Conservation (phyloP, 2,797 vertebrate species). For the Echiichthys vipera region DNA sequence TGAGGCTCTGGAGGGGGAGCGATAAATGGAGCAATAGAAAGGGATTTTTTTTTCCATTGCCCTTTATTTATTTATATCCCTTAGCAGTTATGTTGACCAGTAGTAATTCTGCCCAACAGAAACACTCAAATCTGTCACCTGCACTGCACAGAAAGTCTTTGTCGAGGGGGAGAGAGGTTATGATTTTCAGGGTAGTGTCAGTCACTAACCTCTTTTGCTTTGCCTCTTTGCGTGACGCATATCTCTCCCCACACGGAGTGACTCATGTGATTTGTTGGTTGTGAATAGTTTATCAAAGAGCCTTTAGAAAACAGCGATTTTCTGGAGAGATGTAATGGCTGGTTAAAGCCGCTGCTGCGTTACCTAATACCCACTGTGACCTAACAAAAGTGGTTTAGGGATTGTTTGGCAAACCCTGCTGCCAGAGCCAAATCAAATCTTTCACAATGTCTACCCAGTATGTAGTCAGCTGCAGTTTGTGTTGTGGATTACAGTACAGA, state of each 20-base stretch:
- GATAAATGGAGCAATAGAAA: conserved; percentile 70
- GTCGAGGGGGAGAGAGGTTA: neutral
- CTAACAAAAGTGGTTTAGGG: conserved; percentile 54
- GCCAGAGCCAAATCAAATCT: conserved; percentile 49
- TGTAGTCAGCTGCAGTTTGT: conserved; percentile 10
- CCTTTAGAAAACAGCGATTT: conserved; percentile 58
- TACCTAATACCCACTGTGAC: conserved; percentile 76
- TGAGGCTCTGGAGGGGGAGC: conserved; percentile 62
- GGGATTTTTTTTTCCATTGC: conserved; percentile 71
- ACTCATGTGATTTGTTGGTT: conserved; percentile 56
- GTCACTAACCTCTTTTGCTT: conserved; percentile 28
- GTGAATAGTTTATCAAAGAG: conserved; percentile 60
- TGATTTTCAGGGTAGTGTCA: conserved; percentile 31
- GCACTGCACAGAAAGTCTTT: conserved; percentile 10
- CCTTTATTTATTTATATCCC: conserved; percentile 79
- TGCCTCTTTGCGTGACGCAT: conserved; percentile 52
- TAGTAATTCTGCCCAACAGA: conserved; percentile 43
- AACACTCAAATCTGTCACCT: conserved; percentile 43
- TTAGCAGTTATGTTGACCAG: conserved; percentile 37
- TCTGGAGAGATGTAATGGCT: conserved; percentile 54
- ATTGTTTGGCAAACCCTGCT: conserved; percentile 47
- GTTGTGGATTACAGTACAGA: conserved; percentile 23
- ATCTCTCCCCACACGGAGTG: conserved; percentile 38
- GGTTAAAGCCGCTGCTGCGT: conserved; percentile 55
- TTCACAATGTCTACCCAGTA: neutral